phyloP scores from a whole-genome alignment of 2,797 vertebrate species.

The Australoheros facetus region DNA sequence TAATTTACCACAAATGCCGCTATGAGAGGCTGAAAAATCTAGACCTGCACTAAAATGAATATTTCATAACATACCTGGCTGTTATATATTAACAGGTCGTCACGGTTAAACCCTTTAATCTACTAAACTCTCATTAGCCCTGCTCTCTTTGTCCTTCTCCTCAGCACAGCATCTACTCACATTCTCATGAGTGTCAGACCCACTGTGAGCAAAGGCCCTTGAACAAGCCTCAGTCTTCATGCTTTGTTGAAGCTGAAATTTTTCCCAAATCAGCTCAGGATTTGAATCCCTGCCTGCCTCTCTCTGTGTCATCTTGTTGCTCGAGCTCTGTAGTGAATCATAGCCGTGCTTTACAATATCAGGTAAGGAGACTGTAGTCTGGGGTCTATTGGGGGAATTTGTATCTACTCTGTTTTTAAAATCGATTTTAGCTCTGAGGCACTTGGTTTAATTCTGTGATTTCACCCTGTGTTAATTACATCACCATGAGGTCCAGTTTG shows the following conservation, averaged over 20 bases:
- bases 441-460: slow-evolving; percentile 2
- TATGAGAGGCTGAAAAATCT: background rate
- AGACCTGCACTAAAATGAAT: background rate
- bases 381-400: background rate
- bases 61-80: background rate
- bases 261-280: background rate
- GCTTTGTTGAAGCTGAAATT: slow-evolving; percentile 21
- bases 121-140: background rate
- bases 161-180: background rate
- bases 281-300: background rate
- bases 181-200: background rate
- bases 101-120: background rate
- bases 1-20: background rate
- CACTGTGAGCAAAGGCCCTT: slow-evolving; percentile 11
- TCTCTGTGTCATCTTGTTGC: background rate
- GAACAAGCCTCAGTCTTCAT: slow-evolving; percentile 10
- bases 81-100: background rate
- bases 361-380: background rate
- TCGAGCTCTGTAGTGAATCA: slow-evolving; percentile 1
- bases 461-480: slow-evolving; percentile 26
- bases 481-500: background rate
- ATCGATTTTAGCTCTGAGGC: slow-evolving; percentile 11
- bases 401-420: slow-evolving; percentile 9
- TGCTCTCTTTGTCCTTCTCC: background rate
- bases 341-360: background rate